Evolutionary conservation across 2,888 invertebrate species (phyloP), one percentile per base, ranked within the genome.

Genomic region (Ernsta delagoae): DNA sequence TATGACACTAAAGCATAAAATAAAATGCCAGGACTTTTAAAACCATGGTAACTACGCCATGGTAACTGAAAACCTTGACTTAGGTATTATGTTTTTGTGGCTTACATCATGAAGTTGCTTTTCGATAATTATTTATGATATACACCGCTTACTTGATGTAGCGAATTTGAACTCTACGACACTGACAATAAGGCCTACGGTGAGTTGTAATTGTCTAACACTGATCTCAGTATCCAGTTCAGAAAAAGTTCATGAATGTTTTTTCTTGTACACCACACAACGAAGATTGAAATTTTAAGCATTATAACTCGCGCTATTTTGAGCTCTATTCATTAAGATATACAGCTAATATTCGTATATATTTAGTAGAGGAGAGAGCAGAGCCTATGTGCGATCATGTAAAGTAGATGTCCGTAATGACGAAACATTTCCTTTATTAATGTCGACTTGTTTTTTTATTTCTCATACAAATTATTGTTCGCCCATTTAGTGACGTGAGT

Each of bases 11-110:
- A 60, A 53, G 60, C 53, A 53, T 8, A 66, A 53, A 66, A 43
- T 66, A 0, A 24, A 1, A 8, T 16, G 24, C 4, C 12, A 39
- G n/a, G 39, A n/a, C 57, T 8, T 39, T 11, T n/a, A 53, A 34
- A 8, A 43, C 41, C 41, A 43, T 43, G 9, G 41, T 43, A 43
- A 43, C 41, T 41, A 43, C 60, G 50, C 59, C 48, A 45, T 45
- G 41, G 45, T 57, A 24, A 36, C 48, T n/a, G 36, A 12, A 75
- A 79, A 77, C 79, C 79, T 79, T 78, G 79, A 79, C 78, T 79
- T 74, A n/a, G n/a, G n/a, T n/a, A 77, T 71, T 74, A 73, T 73
- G 74, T 79, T 84, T 84, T 84, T 59, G 81, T 59, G 34, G 66
- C 66, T 60, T 59, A 59, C 65, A 50, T 66, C 66, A 60, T 60